A percentile compares a stretch with the other conserved stretches of the same genome.
These are phyloP conservation scores for Atherinosoma microstoma DNA, from an alignment of 2,797 vertebrate species.

Conservation along the genomic window DNA sequence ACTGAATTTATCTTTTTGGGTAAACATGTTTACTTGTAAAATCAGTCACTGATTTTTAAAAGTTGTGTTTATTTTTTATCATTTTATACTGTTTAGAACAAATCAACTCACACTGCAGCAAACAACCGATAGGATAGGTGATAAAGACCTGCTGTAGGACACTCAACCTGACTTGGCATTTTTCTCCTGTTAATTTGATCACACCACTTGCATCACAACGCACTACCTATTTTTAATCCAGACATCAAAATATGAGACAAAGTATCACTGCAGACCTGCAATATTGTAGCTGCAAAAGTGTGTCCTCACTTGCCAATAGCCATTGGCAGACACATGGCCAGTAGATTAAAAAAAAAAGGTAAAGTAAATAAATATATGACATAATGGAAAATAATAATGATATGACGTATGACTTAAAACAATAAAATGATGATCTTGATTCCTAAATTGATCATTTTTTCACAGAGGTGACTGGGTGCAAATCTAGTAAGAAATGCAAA, in stretches of 20 bases:
- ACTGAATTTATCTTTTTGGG: too few relatives aligned
- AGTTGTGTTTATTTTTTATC: too few relatives aligned
- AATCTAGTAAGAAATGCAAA: conserved; percentile 8
- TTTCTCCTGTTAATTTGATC: not conserved
- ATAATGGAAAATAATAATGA: conserved; percentile 1
- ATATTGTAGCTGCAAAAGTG: not conserved
- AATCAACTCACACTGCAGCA: not conserved
- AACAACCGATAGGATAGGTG: not conserved
- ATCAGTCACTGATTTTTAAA: too few relatives aligned
- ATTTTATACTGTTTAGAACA: too few relatives aligned
- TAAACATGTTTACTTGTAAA: too few relatives aligned
- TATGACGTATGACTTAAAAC: not conserved
- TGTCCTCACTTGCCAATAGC: not conserved
- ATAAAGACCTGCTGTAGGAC: not conserved
- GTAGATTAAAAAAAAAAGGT: not conserved
- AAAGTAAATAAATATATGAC: too few relatives aligned
- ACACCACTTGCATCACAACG: not conserved
- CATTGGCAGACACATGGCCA: too few relatives aligned
- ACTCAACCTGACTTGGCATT: not conserved
- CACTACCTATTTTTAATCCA: not conserved
- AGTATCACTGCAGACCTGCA: not conserved
- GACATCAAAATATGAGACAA: not conserved
- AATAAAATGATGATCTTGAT: too few relatives aligned
- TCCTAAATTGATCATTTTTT: too few relatives aligned
- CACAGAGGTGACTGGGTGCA: not conserved